Conservation (phyloP, 2,888 invertebrate species). For the Stenichneumon culpator region DNA sequence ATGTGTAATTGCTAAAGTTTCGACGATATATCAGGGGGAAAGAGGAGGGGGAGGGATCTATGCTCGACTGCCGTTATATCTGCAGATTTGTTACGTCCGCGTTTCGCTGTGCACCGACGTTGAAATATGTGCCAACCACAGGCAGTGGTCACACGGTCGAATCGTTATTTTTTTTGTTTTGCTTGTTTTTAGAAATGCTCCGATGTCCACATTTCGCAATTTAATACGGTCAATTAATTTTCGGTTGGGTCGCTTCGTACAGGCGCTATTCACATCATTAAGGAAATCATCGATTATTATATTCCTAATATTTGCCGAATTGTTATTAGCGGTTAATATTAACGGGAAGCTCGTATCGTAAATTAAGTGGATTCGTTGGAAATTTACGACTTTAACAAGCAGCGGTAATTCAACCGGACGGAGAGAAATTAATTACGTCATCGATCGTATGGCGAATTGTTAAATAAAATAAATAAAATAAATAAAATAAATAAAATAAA, state of each 20-base stretch:
- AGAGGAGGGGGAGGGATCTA: slow-evolving; percentile 18
- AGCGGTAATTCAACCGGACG: neutral
- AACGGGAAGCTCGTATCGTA: neutral
- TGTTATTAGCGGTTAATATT: neutral
- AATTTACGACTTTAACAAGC: neutral
- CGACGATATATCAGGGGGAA: slow-evolving; percentile 68
- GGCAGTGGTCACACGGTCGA: slow-evolving; percentile 37
- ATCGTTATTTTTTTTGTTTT: neutral
- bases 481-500: too few species aligned
- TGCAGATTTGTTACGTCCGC: slow-evolving; percentile 66
- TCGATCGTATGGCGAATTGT: neutral
- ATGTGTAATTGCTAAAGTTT: slow-evolving; percentile 74
- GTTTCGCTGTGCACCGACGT: slow-evolving; percentile 60
- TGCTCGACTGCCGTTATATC: slow-evolving; percentile 63
- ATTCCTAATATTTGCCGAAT: neutral
- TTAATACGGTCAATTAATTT: neutral
- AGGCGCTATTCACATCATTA: neutral
- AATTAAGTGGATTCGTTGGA: neutral
- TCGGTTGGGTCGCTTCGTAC: neutral
- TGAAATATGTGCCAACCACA: slow-evolving; percentile 61
- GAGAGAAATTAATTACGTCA: neutral
- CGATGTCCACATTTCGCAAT: neutral
- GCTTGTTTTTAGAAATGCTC: neutral
- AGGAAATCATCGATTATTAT: slow-evolving; percentile 1
- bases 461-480: neutral